Conservation (phyloP, 2,888 invertebrate species). For the Heliconius sara region DNA sequence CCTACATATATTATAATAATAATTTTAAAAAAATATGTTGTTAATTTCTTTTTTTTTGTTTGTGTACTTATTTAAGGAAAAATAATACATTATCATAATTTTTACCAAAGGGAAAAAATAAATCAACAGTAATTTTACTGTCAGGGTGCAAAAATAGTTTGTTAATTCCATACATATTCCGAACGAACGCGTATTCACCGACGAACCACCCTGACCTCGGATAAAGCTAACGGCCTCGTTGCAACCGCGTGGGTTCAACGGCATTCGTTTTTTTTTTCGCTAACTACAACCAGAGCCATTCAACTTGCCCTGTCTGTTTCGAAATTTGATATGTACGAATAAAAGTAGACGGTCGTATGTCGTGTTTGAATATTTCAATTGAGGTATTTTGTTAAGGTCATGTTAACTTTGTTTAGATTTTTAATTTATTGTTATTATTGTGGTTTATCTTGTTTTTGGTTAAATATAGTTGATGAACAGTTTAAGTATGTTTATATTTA, state of each 20-base stretch:
- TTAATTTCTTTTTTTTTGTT: no score
- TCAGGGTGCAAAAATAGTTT: conserved; percentile 13
- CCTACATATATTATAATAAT: no score
- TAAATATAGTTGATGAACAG: no score
- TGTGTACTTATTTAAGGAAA: no score
- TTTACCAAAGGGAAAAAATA: no score
- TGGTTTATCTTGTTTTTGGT: no score
- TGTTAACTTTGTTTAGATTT: neutral
- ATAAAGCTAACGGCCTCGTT: conserved; percentile 72
- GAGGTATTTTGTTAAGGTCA: neutral
- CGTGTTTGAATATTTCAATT: neutral
- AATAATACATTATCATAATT: no score
- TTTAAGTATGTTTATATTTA: no score
- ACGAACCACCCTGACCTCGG: conserved; percentile 75
- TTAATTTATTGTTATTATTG: neutral
- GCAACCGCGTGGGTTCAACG: conserved; percentile 76
- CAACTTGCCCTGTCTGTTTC: conserved; percentile 46
- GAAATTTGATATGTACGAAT: conserved; percentile 48
- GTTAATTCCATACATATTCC: conserved; percentile 56
- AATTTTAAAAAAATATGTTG: no score
- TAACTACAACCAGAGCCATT: conserved; percentile 65
- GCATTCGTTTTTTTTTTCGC: conserved; percentile 73
- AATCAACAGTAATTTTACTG: neutral
- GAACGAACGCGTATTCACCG: conserved; percentile 51
- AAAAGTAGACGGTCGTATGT: neutral